These are phyloP conservation scores for Nebria ingens DNA, from an alignment of 1,140 invertebrate genomes.

Conservation along the genomic window DNA sequence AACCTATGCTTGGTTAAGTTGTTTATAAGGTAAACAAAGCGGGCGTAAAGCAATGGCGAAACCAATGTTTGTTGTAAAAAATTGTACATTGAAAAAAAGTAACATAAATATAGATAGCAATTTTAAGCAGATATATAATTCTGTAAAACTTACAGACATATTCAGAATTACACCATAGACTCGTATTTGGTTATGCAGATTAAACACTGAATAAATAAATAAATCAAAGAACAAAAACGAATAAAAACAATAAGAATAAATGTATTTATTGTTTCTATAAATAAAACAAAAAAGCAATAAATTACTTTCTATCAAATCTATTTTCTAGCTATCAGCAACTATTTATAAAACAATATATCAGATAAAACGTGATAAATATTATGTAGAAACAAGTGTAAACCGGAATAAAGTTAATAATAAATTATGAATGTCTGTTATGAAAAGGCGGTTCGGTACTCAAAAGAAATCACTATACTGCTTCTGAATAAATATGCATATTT, in stretches of 20 bases:
- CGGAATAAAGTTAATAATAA: neutral
- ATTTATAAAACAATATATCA: constrained; percentile 1
- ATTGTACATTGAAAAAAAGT: no score
- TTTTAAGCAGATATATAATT: no score
- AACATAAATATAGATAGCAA: no score
- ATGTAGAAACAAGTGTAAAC: constrained; percentile 1
- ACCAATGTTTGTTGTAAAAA: no score
- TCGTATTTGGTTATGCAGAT: no score
- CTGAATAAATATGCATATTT: constrained; percentile 7
- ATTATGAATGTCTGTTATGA: neutral
- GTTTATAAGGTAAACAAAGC: no score
- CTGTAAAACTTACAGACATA: no score
- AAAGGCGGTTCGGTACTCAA: neutral
- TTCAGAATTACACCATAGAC: no score
- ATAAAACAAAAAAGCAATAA: neutral
- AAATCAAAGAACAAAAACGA: no score
- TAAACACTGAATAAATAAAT: no score
- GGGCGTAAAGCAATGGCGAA: no score
- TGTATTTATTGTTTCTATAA: neutral
- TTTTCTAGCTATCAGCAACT: neutral
- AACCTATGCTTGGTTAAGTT: no score
- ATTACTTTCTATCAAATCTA: neutral
- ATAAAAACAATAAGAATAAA: neutral
- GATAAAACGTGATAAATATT: neutral
- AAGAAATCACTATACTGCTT: constrained; percentile 2